Base-by-base conservation (phyloP, 2,797 vertebrate genomes). In the Ispidina picta region DNA sequence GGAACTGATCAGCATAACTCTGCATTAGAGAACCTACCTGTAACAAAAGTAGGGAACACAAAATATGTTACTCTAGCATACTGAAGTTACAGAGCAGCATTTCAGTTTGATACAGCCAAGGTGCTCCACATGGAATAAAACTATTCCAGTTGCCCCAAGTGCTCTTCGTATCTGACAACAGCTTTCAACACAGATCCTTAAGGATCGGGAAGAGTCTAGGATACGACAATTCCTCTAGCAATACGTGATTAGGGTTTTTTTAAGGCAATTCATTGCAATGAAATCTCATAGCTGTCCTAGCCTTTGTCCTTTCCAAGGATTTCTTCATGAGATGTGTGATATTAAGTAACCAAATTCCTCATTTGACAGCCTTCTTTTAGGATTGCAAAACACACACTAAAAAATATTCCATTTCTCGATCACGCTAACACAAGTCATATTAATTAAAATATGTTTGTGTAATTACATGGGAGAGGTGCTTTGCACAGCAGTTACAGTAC, bases 381-480 rank as follows among this genome's bases (percentile, higher is more conserved):
- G 81, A 91, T 96, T 96, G 96, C 93, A 92, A 95, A 95, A 96
- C 63, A 78, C 63, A 51, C 69, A 56, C 41, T 85, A 70, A 96
- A 88, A 92, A 80, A 90, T 92, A 80, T 80, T 75, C 82, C 83
- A 92, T 90, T 94, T 92, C 92, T 94, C 56, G 84, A 92, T 96
- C 94, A 96, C 76, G 69, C 89, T 94, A 95, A 97, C 92, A 93
- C 66, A 83, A 92, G 88, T 90, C 91, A 78, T 49, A 91, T 95
- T 96, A 96, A 92, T 94, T 96, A 93, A 83, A 95, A 94, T 89
- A 86, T 70, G 85, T 87, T 96, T 96, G 85, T 95, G 89, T 93
- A 97, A 97, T 96, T 96, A 95, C 64, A 94, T 96, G 92, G 96
- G 95, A 96, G 96, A 96, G 90, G 93, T 94, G 91, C 90, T 94